Evolutionary conservation across 2,113 vertebrate genomes (phyloP), one percentile per base, ranked within the genome.

Genomic region (Coregonus clupeaformis): DNA sequence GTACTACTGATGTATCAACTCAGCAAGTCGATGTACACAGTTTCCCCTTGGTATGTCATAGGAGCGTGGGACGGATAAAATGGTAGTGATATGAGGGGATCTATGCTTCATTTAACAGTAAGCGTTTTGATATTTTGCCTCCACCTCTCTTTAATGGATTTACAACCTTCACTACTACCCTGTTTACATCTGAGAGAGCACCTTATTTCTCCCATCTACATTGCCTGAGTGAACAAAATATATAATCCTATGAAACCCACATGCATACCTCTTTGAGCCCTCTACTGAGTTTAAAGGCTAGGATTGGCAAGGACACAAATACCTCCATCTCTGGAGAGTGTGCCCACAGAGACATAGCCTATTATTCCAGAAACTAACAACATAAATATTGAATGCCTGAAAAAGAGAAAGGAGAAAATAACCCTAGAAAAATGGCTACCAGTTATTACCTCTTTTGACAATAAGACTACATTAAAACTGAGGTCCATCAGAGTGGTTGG

Each of bases 91-190:
- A 80, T 72, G 70, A 87, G 47, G 42, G 49, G 74, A 81, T 78
- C 77, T 71, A 79, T 70, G n/a, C 79, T 82, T 80, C 70, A 82
- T 75, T 85, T 80, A n/a, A 84, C 47, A 70, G 69, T 75, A 77
- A 86, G 79, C 69, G 78, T 75, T 81, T 25, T 84, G 86, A 81
- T 87, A 81, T 80, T 71, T 78, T 82, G 84, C 81, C 83, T 66
- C 57, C 72, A 75, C 69, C 79, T 89, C 75, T 63, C 27, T 84
- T 74, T 77, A 75, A 78, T 59, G 78, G 78, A 86, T 86, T 82
- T 85, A 82, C 71, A 86, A 70, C 69, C 72, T 52, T 55, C 1
- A 18, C 72, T 63, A 72, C 71, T n/a, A 68, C 77, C 66, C 68
- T 3, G 18, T 68, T 73, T 49, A 7, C 71, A 73, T 52, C 14